Evolutionary conservation across 2,888 invertebrate species (phyloP), one percentile per base, ranked within the genome.

Genomic region (Liposcelis brunnea): DNA sequence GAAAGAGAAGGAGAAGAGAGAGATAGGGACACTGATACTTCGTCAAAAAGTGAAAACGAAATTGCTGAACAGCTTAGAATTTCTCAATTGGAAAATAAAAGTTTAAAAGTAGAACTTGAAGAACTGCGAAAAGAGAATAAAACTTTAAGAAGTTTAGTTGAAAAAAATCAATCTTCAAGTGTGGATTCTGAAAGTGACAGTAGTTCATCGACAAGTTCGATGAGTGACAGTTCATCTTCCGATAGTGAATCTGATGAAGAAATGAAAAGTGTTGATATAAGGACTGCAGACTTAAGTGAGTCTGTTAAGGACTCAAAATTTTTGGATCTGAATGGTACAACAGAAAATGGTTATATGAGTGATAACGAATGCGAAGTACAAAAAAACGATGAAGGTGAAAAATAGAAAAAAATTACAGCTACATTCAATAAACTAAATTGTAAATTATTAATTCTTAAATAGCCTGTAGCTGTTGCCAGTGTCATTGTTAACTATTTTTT

Each of bases 101-200:
- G 75, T 50, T 64, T 78, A 32, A 67, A 70, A 47, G 55, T 69
- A 44, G 70, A 75, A 47, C 78, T 77, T 59, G 77, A 78, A 51
- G 68, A 72, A 50, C 57, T 80, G 31, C 63, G 67, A 49, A 58
- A 69, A 33, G 79, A 80, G 58, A 56, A 56, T 48, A 53, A 54
- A 34, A 50, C 50, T 45, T 48, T 56, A 14, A 49, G 50, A 18
- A 48, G 50, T 21, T 19, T 14, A 14, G 19, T 21, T 5, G n/a
- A 21, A 21, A 14, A 21, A 18, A 14, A 19, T 21, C 16, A 21
- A 19, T 16, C 15, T 11, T 40, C 40, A 12, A 16, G 18, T 11
- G 63, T 62, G 50, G 76, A 77, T 57, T 75, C 75, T 3, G 77
- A 72, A 55, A 71, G 71, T 62, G 71, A 71, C 52, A 71, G 70